A percentile compares a stretch with the other conserved stretches of the same genome.
Evolutionary conservation across 2,113 vertebrate species (phyloP).

Genomic region (Mus spicilegus): DNA sequence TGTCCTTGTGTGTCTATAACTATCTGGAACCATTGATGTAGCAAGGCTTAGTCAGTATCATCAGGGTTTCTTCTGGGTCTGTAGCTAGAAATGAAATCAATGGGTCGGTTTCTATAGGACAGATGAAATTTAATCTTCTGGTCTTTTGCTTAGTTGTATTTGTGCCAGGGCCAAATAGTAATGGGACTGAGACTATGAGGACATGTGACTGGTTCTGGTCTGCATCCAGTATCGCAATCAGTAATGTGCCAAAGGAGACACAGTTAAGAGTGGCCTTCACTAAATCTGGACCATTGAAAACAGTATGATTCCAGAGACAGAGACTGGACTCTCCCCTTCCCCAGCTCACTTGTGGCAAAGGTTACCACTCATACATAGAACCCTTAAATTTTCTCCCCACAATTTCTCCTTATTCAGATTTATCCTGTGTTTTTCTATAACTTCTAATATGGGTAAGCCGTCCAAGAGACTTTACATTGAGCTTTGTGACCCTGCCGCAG

Average conservation of each 20-base stretch:
- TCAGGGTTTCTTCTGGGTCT: not conserved
- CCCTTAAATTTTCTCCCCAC: not conserved
- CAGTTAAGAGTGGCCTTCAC: not conserved
- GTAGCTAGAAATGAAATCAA: not conserved
- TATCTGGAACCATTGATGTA: too few species aligned
- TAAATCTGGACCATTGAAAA: not conserved
- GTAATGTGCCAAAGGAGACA: not conserved
- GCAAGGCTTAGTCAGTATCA: not conserved
- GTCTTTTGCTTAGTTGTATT: not conserved
- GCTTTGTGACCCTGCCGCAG: not conserved
- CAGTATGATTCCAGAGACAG: not conserved
- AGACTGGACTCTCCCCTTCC: not conserved
- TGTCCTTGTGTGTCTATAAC: not conserved
- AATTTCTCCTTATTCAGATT: not conserved
- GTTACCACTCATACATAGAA: not conserved
- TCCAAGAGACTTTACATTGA: not conserved
- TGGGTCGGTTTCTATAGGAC: not conserved
- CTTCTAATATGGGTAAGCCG: not conserved
- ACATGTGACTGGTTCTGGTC: not conserved
- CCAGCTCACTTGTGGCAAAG: not conserved
- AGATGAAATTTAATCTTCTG: not conserved
- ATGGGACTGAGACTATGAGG: not conserved
- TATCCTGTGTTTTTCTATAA: not conserved
- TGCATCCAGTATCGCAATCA: not conserved
- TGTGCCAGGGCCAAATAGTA: not conserved